Evolutionary conservation across 2,797 vertebrate species (phyloP).

Genomic region (Hemitrygon akajei): DNA sequence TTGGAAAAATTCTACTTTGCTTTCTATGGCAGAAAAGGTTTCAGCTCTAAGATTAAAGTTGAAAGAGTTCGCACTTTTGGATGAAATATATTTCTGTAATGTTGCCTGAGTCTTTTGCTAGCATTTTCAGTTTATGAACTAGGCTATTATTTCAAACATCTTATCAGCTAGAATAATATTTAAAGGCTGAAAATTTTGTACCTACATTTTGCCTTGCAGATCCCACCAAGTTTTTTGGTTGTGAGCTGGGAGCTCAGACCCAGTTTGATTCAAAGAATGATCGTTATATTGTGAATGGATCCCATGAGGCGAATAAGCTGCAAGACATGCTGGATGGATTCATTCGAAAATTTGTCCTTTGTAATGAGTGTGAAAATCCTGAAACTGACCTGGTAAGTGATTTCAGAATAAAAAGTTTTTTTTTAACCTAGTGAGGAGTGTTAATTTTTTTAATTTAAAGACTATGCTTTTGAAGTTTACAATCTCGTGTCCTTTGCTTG

Average conservation of each 20-base stretch:
- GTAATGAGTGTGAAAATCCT: constrained; percentile 98
- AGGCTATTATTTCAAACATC: too few relatives aligned
- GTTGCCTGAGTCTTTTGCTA: too few relatives aligned
- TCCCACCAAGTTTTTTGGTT: constrained; percentile 99
- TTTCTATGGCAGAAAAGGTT: too few relatives aligned
- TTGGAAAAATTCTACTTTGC: too few relatives aligned
- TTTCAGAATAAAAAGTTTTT: background rate
- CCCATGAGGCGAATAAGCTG: constrained; percentile 99
- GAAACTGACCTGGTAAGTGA: constrained; percentile 94
- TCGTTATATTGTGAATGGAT: constrained; percentile 99
- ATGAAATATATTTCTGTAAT: too few relatives aligned
- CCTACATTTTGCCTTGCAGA: constrained; percentile 54
- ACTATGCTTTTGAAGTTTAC: too few relatives aligned
- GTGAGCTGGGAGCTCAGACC: constrained; percentile 99
- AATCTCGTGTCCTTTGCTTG: too few relatives aligned
- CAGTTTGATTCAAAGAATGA: constrained; percentile 99
- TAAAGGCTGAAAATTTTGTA: background rate
- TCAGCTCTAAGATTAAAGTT: too few relatives aligned
- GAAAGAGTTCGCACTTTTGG: too few relatives aligned
- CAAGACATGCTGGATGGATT: constrained; percentile 99
- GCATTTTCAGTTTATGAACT: too few relatives aligned
- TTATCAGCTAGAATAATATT: background rate
- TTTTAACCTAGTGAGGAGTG: background rate
- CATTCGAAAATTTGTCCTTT: constrained; percentile 99
- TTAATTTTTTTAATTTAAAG: background rate